A percentile compares a stretch with the other conserved stretches of the same genome.
Conservation (phyloP, 2,888 invertebrate species). For the Melikaiella ostensackeni region DNA sequence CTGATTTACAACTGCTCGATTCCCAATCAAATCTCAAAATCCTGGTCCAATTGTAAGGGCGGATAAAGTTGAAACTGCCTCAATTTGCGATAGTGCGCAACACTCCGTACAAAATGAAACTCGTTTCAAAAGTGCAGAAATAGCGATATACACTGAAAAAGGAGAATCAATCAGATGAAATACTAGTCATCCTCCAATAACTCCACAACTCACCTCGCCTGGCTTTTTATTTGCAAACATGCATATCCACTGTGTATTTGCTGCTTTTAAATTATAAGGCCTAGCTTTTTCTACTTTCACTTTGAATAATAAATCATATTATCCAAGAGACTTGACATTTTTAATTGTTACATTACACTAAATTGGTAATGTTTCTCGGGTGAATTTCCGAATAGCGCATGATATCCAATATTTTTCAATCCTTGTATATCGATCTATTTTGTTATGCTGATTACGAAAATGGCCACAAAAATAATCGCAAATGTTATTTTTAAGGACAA, state of each 20-base stretch:
- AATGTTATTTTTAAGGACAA: too few species aligned
- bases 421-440: too few species aligned
- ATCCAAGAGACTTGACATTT: too few species aligned
- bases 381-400: too few species aligned
- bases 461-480: too few species aligned
- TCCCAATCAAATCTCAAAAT: constrained; percentile 36
- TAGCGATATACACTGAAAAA: constrained; percentile 1
- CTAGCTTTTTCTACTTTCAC: too few species aligned
- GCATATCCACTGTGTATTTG: neutral
- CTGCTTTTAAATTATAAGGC: neutral
- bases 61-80: constrained; percentile 17
- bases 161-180: constrained; percentile 16
- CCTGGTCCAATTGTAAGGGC: constrained; percentile 9
- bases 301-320: too few species aligned
- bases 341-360: too few species aligned
- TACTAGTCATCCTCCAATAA: neutral
- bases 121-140: constrained; percentile 10
- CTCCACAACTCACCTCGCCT: neutral
- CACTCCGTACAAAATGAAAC: neutral
- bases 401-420: too few species aligned
- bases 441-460: too few species aligned
- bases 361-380: too few species aligned
- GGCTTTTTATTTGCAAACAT: neutral
- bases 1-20: constrained; percentile 43
- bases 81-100: constrained; percentile 21